Evolutionary conservation across 2,888 invertebrate genomes (phyloP).

Genomic region (Andrena chrysosceles): DNA sequence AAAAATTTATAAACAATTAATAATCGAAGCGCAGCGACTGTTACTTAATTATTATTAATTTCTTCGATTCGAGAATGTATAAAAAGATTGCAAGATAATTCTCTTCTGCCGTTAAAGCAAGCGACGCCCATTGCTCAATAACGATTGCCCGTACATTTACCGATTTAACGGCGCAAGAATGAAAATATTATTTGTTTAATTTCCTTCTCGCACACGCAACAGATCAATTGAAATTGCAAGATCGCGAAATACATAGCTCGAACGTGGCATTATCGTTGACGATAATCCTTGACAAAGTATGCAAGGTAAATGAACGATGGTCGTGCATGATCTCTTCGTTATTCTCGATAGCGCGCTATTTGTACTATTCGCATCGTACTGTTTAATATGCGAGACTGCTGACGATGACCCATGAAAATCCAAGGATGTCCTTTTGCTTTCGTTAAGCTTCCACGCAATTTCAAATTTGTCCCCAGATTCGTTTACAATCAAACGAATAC

Average conservation of each 20-base stretch:
- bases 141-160: not conserved
- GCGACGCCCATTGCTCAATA: not conserved
- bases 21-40: too few relatives aligned
- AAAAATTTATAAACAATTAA: too few relatives aligned
- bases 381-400: not conserved
- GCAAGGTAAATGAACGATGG: slow-evolving; percentile 9
- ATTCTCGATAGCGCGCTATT: slow-evolving; percentile 26
- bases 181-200: not conserved
- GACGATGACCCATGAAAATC: not conserved
- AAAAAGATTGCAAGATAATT: too few relatives aligned
- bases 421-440: not conserved
- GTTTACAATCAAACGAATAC: not conserved
- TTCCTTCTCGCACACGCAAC: too few relatives aligned
- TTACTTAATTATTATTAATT: too few relatives aligned
- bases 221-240: not conserved
- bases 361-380: slow-evolving; percentile 2
- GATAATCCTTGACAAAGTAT: slow-evolving; percentile 21
- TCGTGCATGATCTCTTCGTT: slow-evolving; percentile 35
- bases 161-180: too few relatives aligned
- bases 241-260: not conserved
- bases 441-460: not conserved
- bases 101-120: too few relatives aligned
- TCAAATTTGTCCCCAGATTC: not conserved
- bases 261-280: slow-evolving; percentile 5
- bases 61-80: too few relatives aligned